Conservation (phyloP, 2,797 vertebrate genomes). For the Mormyrops boulengeri region DNA sequence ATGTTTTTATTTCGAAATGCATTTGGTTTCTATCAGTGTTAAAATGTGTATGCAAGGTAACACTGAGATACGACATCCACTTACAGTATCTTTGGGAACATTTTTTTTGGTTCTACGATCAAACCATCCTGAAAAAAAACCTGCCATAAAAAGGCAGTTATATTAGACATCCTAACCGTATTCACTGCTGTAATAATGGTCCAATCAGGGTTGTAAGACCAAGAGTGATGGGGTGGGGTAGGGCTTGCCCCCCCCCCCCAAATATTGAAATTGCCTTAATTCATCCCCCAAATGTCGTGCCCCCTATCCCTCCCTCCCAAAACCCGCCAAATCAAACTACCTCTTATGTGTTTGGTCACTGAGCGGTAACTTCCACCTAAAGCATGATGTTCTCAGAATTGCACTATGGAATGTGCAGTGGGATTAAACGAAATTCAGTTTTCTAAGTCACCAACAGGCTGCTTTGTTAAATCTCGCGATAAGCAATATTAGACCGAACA, state of each 20-base stretch:
- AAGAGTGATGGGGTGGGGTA: background rate
- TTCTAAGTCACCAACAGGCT: background rate
- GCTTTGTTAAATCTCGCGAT: background rate
- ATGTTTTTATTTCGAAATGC: background rate
- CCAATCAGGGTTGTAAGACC: background rate
- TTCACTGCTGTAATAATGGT: background rate
- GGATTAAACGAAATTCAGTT: background rate
- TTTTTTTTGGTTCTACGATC: background rate
- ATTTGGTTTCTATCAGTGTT: background rate
- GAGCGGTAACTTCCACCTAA: background rate
- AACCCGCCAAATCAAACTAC: background rate
- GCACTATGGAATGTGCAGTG: background rate
- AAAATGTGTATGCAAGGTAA: background rate
- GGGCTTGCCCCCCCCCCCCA: background rate
- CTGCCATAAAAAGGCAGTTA: background rate
- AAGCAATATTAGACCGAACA: background rate
- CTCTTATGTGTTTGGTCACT: background rate
- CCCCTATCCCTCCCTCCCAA: background rate
- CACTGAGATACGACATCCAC: background rate
- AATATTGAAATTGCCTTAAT: background rate
- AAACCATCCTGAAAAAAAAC: background rate
- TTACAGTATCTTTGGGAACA: background rate
- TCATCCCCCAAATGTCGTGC: background rate
- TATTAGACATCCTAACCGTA: background rate
- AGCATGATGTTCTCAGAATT: background rate